These are phyloP conservation scores for Bombylius discolor DNA, from an alignment of 2,888 invertebrate genomes.

Conservation along the genomic window DNA sequence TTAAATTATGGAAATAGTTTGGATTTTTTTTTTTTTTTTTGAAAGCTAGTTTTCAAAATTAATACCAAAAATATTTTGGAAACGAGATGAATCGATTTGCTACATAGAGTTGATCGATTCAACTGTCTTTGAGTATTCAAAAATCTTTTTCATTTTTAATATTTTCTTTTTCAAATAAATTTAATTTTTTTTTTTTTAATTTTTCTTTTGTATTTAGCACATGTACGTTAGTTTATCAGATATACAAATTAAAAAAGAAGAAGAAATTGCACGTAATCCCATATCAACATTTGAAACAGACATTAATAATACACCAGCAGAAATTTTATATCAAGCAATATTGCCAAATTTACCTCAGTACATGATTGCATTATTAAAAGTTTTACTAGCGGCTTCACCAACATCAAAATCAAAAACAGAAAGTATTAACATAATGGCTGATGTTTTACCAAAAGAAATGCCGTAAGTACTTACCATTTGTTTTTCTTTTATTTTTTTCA, in stretches of 20 bases:
- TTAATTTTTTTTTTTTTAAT: slow-evolving; percentile 2
- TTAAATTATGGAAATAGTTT: neutral
- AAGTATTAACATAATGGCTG: slow-evolving; percentile 95
- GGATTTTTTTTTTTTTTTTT: too few relatives aligned
- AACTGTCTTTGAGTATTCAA: neutral
- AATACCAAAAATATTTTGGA: too few relatives aligned
- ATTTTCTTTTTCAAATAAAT: neutral
- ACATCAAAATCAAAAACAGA: slow-evolving; percentile 98
- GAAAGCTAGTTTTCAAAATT: too few relatives aligned
- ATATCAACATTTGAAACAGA: slow-evolving; percentile 71
- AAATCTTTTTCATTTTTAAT: neutral
- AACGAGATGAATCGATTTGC: too few relatives aligned
- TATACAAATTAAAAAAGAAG: slow-evolving; percentile 80
- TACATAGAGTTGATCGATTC: too few relatives aligned
- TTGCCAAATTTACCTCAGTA: slow-evolving; percentile 93
- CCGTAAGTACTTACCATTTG: slow-evolving; percentile 45
- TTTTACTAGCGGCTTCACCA: slow-evolving; percentile 92
- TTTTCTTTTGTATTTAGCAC: slow-evolving; percentile 44
- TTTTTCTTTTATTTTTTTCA: too few relatives aligned
- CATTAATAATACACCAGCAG: slow-evolving; percentile 68
- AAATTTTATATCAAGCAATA: slow-evolving; percentile 87
- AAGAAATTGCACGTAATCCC: slow-evolving; percentile 83
- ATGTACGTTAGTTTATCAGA: slow-evolving; percentile 90
- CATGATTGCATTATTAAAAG: slow-evolving; percentile 93
- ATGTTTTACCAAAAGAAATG: slow-evolving; percentile 95